Conservation (phyloP, 2,888 invertebrate genomes). For the Eupeodes latifasciatus region DNA sequence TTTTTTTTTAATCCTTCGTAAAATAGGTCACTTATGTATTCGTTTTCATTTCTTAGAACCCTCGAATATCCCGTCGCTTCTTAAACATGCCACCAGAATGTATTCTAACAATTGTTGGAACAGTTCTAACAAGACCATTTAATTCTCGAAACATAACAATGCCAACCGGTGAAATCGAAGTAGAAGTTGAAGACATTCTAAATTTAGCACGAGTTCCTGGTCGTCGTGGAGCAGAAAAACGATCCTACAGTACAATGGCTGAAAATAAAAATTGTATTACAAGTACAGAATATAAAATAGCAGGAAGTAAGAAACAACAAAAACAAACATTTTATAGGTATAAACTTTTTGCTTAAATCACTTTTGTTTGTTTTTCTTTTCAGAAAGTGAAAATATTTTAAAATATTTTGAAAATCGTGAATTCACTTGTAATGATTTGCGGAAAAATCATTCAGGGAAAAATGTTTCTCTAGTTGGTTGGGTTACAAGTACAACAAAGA, state of each 20-base stretch:
- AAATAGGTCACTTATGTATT: neutral
- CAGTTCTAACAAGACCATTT: slow-evolving; percentile 81
- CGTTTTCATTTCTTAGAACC: slow-evolving; percentile 78
- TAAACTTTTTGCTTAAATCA: no score
- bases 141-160: slow-evolving; percentile 83
- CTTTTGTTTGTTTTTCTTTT: slow-evolving; percentile 5
- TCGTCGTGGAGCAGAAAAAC: slow-evolving; percentile 81
- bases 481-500: slow-evolving; percentile 81
- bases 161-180: slow-evolving; percentile 84
- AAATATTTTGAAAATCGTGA: slow-evolving; percentile 84
- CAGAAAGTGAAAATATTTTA: slow-evolving; percentile 82
- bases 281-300: slow-evolving; percentile 84
- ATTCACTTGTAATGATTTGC: slow-evolving; percentile 83
- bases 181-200: slow-evolving; percentile 83
- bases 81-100: slow-evolving; percentile 84
- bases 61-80: slow-evolving; percentile 83
- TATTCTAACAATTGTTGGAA: slow-evolving; percentile 83
- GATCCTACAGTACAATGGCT: slow-evolving; percentile 82
- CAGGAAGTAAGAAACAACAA: slow-evolving; percentile 80
- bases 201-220: slow-evolving; percentile 80
- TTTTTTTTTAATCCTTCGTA: no score
- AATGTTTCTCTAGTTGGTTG: slow-evolving; percentile 83
- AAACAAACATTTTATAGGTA: no score
- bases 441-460: slow-evolving; percentile 82
- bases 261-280: slow-evolving; percentile 81